Percentiles rank a stretch among this genome's conserved stretches.
Evolutionary conservation across 92 coral and sea anemone species (phyloP).

Genomic region (Blastomussa wellsi): DNA sequence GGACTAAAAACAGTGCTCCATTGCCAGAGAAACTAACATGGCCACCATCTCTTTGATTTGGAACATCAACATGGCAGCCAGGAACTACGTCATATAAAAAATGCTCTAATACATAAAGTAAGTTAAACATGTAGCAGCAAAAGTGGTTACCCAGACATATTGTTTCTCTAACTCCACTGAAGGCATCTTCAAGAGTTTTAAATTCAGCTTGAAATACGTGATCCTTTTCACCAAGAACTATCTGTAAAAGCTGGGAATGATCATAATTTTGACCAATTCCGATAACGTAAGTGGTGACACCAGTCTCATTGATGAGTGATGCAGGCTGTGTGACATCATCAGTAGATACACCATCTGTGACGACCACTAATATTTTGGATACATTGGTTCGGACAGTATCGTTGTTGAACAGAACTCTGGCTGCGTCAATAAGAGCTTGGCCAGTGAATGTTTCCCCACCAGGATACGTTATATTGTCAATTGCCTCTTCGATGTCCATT

Average conservation of each 20-base stretch:
- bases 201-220: conserved; percentile 20
- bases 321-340: conserved; percentile 16
- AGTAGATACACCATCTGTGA: conserved; percentile 30
- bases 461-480: conserved; percentile 19
- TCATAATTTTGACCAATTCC: conserved; percentile 29
- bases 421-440: conserved; percentile 1
- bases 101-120: too few species aligned
- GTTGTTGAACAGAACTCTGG: not conserved
- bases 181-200: not conserved
- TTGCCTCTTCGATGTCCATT: not conserved
- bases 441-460: conserved; percentile 24
- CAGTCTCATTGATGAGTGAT: not conserved
- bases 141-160: conserved; percentile 11
- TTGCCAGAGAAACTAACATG: too few species aligned
- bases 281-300: conserved; percentile 3
- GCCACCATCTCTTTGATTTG: too few species aligned
- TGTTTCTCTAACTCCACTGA: not conserved
- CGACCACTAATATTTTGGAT: conserved; percentile 14
- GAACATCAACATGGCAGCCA: too few species aligned
- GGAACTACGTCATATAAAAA: too few species aligned
- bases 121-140: too few species aligned
- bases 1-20: too few species aligned
- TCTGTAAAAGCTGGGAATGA: not conserved
- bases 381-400: not conserved
- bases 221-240: not conserved